These are phyloP conservation scores for Hypercompe scribonia DNA, from an alignment of 2,888 invertebrate species.

Conservation along the genomic window DNA sequence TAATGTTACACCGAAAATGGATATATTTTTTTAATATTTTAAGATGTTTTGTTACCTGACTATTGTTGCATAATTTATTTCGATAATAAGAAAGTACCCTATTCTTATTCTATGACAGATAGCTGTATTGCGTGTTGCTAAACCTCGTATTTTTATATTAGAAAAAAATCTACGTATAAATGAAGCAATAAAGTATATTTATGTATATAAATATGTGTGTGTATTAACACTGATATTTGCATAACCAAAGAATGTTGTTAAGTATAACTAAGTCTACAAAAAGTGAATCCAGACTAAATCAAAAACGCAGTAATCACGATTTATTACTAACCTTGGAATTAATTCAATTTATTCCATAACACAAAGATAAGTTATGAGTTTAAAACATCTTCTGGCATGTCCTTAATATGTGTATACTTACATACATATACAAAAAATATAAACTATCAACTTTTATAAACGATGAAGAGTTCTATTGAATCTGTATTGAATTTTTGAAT, in stretches of 20 bases:
- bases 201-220: too few species aligned
- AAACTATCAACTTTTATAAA: too few species aligned
- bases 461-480: background rate
- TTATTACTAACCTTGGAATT: constrained; percentile 23
- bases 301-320: constrained; percentile 25
- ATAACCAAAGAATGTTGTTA: background rate
- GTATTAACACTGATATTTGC: background rate
- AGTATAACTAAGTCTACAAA: background rate
- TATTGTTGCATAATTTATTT: background rate
- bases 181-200: too few species aligned
- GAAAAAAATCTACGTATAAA: background rate
- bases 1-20: background rate
- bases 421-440: background rate
- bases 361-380: constrained; percentile 31
- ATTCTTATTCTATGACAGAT: background rate
- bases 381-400: background rate
- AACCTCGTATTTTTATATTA: background rate
- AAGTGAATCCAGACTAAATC: background rate
- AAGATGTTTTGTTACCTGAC: background rate
- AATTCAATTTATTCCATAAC: constrained; percentile 19
- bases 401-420: background rate
- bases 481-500: background rate
- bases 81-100: background rate
- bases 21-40: background rate
- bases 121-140: background rate